Evolutionary conservation across 1,140 invertebrate species (phyloP).

Genomic region (Gonatopus flavifemur): DNA sequence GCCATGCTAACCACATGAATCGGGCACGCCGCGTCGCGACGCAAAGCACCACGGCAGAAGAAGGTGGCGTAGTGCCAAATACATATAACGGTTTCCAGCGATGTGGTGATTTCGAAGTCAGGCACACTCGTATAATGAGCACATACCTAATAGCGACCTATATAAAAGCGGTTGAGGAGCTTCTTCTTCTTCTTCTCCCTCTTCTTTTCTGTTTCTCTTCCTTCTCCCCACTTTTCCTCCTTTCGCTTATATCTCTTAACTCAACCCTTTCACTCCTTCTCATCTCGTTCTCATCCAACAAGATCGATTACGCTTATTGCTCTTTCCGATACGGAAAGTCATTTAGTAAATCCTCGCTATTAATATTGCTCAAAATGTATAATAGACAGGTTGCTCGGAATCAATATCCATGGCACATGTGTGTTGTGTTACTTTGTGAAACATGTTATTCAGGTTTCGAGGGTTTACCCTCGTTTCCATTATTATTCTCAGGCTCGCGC

Average conservation of each 20-base stretch:
- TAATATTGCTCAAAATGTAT: no score
- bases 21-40: conserved; percentile 29
- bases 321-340: background rate
- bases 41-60: no score
- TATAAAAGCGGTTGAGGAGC: conserved; percentile 21
- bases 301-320: no score
- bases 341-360: background rate
- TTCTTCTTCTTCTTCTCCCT: conserved; percentile 14
- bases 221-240: background rate
- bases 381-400: no score
- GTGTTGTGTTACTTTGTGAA: no score
- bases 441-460: no score
- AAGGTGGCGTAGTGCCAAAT: conserved; percentile 43
- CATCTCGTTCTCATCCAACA: background rate
- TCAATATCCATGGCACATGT: no score
- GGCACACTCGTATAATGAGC: conserved; percentile 36
- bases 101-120: conserved; percentile 31
- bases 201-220: conserved; percentile 1
- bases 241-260: no score
- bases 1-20: conserved; percentile 28
- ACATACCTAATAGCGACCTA: conserved; percentile 33
- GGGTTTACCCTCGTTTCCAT: no score
- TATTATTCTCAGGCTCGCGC: no score
- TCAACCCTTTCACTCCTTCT: conserved; percentile 6
- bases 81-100: conserved; percentile 43